Conservation (phyloP, 2,888 invertebrate genomes). For the Asteroscopus sphinx region DNA sequence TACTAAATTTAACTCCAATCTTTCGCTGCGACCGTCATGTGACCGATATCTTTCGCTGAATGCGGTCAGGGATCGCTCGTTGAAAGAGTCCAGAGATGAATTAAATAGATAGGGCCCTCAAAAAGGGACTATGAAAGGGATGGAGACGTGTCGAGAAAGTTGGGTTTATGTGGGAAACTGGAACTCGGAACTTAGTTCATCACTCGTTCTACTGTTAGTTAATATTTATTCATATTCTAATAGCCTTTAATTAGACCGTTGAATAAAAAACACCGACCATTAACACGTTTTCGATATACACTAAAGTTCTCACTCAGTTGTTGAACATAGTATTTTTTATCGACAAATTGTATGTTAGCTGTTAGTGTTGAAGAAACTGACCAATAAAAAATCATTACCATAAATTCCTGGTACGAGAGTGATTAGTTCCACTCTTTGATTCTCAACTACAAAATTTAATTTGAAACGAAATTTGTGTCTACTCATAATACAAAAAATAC, state of each 20-base stretch:
- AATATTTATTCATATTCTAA: constrained; percentile 39
- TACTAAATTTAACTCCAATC: constrained; percentile 88
- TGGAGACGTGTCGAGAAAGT: constrained; percentile 64
- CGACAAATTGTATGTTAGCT: constrained; percentile 15
- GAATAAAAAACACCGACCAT: constrained; percentile 16
- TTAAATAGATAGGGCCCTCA: constrained; percentile 86
- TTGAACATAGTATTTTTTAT: constrained; percentile 11
- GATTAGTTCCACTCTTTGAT: constrained; percentile 49
- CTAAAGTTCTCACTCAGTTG: constrained; percentile 1
- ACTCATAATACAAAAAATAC: neutral
- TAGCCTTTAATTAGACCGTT: constrained; percentile 16
- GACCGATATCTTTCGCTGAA: constrained; percentile 85
- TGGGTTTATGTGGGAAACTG: constrained; percentile 41
- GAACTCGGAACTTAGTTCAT: constrained; percentile 43
- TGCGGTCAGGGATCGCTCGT: constrained; percentile 83
- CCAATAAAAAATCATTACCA: constrained; percentile 12
- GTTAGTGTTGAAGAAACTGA: constrained; percentile 6
- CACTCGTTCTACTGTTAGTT: constrained; percentile 42
- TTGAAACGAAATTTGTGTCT: constrained; percentile 15
- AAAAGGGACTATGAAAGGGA: constrained; percentile 80
- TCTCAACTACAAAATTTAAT: constrained; percentile 26
- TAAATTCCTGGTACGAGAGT: constrained; percentile 14
- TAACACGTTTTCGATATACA: constrained; percentile 15
- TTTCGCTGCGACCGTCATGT: constrained; percentile 83
- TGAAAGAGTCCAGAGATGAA: constrained; percentile 88